Percentiles rank a stretch among this genome's conserved stretches.
These are phyloP conservation scores for Spilarctia lutea DNA, from an alignment of 2,888 invertebrate species.

Conservation along the genomic window DNA sequence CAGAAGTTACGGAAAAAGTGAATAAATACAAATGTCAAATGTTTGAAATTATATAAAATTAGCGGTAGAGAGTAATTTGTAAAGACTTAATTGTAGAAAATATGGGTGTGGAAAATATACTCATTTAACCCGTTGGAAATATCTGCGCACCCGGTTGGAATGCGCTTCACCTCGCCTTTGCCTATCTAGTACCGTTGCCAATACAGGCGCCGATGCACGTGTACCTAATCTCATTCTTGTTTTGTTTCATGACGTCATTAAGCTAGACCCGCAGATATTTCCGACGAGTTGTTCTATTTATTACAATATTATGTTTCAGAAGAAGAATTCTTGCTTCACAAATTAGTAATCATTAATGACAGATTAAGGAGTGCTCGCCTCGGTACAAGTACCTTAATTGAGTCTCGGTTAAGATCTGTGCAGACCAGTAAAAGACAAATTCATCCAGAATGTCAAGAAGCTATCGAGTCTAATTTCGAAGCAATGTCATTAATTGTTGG, in stretches of 20 bases:
- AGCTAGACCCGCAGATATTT: too few species aligned
- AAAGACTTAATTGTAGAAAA: neutral
- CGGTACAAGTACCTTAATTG: neutral
- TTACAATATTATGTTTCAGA: neutral
- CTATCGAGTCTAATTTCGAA: neutral
- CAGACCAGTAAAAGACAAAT: neutral
- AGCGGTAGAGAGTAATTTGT: too few species aligned
- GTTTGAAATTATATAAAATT: neutral
- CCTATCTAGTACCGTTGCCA: too few species aligned
- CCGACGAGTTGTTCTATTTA: too few species aligned
- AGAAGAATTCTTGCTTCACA: neutral
- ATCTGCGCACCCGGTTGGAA: too few species aligned
- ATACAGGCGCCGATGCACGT: too few species aligned
- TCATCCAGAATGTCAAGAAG: neutral
- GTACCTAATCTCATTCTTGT: too few species aligned
- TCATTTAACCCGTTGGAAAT: too few species aligned
- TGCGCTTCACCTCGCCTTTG: too few species aligned
- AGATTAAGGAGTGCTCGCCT: neutral
- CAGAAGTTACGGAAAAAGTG: too few species aligned
- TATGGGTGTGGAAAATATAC: too few species aligned
- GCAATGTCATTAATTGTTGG: neutral
- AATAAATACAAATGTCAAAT: neutral
- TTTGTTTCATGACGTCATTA: too few species aligned
- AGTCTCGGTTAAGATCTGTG: neutral
- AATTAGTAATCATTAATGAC: neutral